Percentiles rank a stretch among this genome's conserved stretches.
phyloP scores from a whole-genome alignment of 2,797 vertebrate genomes.

The Sebastes iracundus region DNA sequence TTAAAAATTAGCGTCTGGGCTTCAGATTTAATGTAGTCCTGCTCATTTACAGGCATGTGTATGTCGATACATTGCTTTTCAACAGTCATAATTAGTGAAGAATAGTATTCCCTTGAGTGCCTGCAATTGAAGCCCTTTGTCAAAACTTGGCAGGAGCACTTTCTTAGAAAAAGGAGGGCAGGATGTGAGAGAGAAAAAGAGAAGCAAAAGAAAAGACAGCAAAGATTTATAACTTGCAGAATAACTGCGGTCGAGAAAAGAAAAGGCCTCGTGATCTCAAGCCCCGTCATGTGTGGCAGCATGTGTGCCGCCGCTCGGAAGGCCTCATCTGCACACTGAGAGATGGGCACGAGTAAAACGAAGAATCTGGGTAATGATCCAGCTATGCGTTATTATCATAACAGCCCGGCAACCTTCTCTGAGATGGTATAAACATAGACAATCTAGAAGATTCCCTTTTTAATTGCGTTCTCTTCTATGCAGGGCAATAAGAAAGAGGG shows the following conservation, averaged over 20 bases:
- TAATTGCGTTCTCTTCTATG: constrained; percentile 64
- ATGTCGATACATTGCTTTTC: neutral
- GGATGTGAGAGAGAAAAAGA: neutral
- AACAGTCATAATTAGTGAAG: neutral
- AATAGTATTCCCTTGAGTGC: neutral
- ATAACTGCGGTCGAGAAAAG: constrained; percentile 6
- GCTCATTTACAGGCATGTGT: neutral
- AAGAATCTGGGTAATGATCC: constrained; percentile 62
- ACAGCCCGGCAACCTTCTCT: constrained; percentile 49
- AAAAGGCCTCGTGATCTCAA: constrained; percentile 15
- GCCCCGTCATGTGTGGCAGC: constrained; percentile 3
- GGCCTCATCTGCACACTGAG: constrained; percentile 41
- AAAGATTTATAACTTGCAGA: constrained; percentile 1
- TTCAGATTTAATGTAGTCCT: neutral
- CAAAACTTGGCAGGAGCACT: neutral
- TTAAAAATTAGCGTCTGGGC: neutral
- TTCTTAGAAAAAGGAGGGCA: neutral
- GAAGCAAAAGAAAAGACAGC: neutral
- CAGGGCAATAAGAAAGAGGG: neutral
- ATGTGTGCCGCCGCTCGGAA: constrained; percentile 12
- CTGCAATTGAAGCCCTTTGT: constrained; percentile 1
- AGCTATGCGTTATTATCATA: constrained; percentile 46
- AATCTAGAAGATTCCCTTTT: constrained; percentile 52
- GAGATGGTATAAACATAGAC: constrained; percentile 52
- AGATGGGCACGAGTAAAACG: neutral